phyloP scores from a whole-genome alignment of 2,888 invertebrate genomes.

The Auanema freiburgensis region DNA sequence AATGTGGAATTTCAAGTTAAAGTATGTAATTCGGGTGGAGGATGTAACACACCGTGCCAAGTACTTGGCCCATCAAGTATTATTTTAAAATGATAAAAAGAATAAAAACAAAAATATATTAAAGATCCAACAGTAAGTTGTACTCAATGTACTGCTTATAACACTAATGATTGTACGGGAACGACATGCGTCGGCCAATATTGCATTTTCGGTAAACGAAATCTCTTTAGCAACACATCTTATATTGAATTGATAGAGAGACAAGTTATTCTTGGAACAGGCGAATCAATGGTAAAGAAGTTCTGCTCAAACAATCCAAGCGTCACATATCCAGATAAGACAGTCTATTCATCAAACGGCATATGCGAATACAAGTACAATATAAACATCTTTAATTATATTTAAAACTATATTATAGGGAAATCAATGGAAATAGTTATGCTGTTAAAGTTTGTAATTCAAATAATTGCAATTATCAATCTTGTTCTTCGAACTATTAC shows the following conservation, averaged over 20 bases:
- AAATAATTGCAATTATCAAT: slow-evolving; percentile 25
- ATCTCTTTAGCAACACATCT: slow-evolving; percentile 17
- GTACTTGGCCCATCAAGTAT: neutral
- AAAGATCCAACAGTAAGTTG: slow-evolving; percentile 23
- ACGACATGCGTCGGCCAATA: slow-evolving; percentile 31
- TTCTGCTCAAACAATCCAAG: slow-evolving; percentile 23
- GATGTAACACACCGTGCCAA: slow-evolving; percentile 31
- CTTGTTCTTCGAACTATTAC: slow-evolving; percentile 14
- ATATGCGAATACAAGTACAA: slow-evolving; percentile 31
- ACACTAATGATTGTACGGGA: slow-evolving; percentile 30
- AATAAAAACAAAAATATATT: neutral
- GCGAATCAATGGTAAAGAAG: slow-evolving; percentile 24
- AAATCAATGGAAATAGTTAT: slow-evolving; percentile 12
- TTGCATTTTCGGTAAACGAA: slow-evolving; percentile 33
- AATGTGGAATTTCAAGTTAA: slow-evolving; percentile 34
- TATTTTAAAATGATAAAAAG: neutral
- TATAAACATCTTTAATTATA: neutral
- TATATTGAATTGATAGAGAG: slow-evolving; percentile 3
- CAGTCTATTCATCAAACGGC: slow-evolving; percentile 22
- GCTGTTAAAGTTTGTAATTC: slow-evolving; percentile 36
- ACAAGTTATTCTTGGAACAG: slow-evolving; percentile 12
- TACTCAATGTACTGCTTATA: slow-evolving; percentile 26
- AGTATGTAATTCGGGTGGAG: slow-evolving; percentile 30
- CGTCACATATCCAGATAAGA: slow-evolving; percentile 28
- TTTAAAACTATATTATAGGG: neutral